phyloP scores from a whole-genome alignment of 2,888 invertebrate species.

The Marronus borbonicus region DNA sequence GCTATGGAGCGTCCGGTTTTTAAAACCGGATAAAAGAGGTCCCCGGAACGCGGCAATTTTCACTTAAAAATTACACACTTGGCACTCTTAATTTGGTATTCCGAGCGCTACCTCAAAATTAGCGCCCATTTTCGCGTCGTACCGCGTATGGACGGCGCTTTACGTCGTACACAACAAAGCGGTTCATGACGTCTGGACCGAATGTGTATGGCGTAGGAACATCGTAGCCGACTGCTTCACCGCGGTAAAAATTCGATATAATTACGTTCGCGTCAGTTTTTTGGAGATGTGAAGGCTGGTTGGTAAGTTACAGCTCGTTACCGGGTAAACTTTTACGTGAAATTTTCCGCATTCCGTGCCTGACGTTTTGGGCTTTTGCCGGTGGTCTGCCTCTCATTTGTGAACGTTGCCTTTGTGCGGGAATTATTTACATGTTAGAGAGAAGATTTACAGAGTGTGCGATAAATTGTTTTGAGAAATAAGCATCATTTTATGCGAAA shows the following conservation, averaged over 20 bases:
- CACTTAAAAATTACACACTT: slow-evolving; percentile 30
- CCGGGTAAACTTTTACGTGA: slow-evolving; percentile 20
- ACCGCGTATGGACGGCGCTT: slow-evolving; percentile 51
- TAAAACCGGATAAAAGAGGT: slow-evolving; percentile 48
- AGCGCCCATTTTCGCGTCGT: slow-evolving; percentile 54
- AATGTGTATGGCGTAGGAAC: not conserved
- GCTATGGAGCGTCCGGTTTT: slow-evolving; percentile 15
- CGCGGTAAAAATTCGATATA: slow-evolving; percentile 3
- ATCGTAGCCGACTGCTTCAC: not conserved
- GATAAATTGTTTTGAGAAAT: too few species aligned
- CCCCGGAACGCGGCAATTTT: slow-evolving; percentile 29
- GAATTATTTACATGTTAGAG: too few species aligned
- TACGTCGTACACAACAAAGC: slow-evolving; percentile 47
- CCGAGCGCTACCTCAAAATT: slow-evolving; percentile 54
- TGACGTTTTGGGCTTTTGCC: not conserved
- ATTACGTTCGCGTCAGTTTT: slow-evolving; percentile 31
- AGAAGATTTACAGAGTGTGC: too few species aligned
- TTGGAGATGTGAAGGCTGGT: slow-evolving; percentile 52
- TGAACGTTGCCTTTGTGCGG: not conserved
- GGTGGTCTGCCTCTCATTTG: not conserved
- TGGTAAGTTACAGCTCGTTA: slow-evolving; percentile 21
- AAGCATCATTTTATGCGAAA: too few species aligned
- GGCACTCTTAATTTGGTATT: slow-evolving; percentile 39
- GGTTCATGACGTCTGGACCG: slow-evolving; percentile 33
- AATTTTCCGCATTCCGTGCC: slow-evolving; percentile 30